Evolutionary conservation across 1,140 invertebrate genomes (phyloP), one percentile per base, ranked within the genome.

Genomic region (Camponotus pennsylvanicus): DNA sequence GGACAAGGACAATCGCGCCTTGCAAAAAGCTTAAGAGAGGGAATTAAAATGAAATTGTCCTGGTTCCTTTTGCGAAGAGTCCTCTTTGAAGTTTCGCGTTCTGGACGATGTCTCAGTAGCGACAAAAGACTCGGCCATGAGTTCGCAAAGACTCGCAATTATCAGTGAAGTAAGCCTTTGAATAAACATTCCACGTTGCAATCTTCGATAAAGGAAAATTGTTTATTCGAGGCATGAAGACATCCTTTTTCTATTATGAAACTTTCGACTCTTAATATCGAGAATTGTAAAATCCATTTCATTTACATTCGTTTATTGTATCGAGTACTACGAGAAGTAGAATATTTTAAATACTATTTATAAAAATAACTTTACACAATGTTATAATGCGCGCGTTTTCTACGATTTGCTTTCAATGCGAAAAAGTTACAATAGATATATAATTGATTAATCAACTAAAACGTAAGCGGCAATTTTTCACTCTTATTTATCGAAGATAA

Each of bases 1-100:
- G 45, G 76, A 86, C 87, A n/a, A 61, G 57, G 76, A 86, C 87
- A 89, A 89, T 89, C 76, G 83, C 49, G 76, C 34, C 76, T 21
- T 59, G 69, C 52, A 64, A 80, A 89, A 89, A 77, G 55, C 88
- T 89, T 82, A 71, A 86, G 55, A 77, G 76, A n/a, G 82, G 69
- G 88, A 89, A 77, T 89, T 77, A 80, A 86, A 73, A 67, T 52
- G 63, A 64, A 89, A 82, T 82, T 77, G 71, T 85, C 59, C 59
- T 55, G 71, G 82, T 76, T 67, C 82, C 82, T 85, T 85, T 85
- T 75, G 55, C 79, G 40, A 73, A 11, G 69, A 75, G 40, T 82
- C 67, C 67, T 83, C 79, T 83, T 73, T 83, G 79, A 83, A 83
- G 79, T 83, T 83, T 73, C 67, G 37, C 79, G 67, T 82, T 75